A percentile compares a stretch with the other conserved stretches of the same genome.
phyloP scores from a whole-genome alignment of 2,888 invertebrate species.

The Petrophora chlorosata region DNA sequence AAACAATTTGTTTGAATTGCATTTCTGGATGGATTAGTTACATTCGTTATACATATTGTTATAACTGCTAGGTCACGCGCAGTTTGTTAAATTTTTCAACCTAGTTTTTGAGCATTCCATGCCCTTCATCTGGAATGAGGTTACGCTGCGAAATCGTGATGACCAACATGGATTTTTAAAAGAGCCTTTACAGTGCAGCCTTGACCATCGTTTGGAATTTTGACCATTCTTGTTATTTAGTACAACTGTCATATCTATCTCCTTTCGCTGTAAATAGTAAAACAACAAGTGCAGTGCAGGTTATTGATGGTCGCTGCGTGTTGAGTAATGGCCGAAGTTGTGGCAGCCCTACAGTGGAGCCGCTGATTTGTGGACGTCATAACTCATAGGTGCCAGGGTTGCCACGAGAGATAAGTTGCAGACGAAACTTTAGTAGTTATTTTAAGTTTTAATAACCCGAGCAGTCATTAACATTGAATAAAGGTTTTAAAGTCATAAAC shows the following conservation, averaged over 20 bases:
- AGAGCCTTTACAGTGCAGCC: too few species aligned
- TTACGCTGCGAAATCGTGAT: too few species aligned
- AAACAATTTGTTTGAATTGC: too few species aligned
- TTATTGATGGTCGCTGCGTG: constrained; percentile 25
- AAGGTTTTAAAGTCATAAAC: background rate
- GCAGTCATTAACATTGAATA: too few species aligned
- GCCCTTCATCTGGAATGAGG: too few species aligned
- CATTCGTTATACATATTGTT: too few species aligned
- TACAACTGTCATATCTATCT: background rate
- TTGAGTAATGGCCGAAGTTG: constrained; percentile 41
- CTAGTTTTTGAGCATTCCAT: too few species aligned
- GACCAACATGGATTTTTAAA: too few species aligned
- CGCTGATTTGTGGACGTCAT: constrained; percentile 54
- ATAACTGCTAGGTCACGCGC: too few species aligned
- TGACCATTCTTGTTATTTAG: background rate
- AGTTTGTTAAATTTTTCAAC: too few species aligned
- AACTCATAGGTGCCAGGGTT: constrained; percentile 43
- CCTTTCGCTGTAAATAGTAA: background rate
- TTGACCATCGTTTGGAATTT: background rate
- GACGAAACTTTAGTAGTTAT: constrained; percentile 1
- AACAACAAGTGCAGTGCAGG: constrained; percentile 13
- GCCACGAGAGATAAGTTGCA: constrained; percentile 23
- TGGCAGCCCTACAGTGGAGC: constrained; percentile 28
- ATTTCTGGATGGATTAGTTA: too few species aligned
- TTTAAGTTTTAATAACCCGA: background rate